Base-by-base conservation (phyloP, 2,113 vertebrate species). In the Menura novaehollandiae region DNA sequence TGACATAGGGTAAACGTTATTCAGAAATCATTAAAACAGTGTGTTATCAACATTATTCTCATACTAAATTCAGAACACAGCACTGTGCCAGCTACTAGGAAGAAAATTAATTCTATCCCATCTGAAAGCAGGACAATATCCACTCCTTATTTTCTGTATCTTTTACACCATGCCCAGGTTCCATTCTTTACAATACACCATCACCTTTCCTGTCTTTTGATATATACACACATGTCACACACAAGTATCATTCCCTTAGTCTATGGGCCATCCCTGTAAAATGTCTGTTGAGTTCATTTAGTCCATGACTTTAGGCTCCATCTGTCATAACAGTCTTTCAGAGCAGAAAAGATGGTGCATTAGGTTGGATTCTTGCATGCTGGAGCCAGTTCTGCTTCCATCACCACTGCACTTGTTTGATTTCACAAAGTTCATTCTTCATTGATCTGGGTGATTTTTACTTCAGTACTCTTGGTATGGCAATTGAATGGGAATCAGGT, bases 141-240 rank as follows among this genome's bases (percentile, higher is more conserved):
- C 21, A 18, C 12, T 43, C 13, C 13, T 47, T 79, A 21, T 56
- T 64, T 72, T 43, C 22, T 72, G 3, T 43, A 10, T 56, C 30
- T 32, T 56, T 35, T 35, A 26, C 23, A 30, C 53, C 16, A 35
- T 26, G 33, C 9, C 19, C 43, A 35, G 13, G 16, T 56, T 72
- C 58, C 19, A 6, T 41, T 17, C 30, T 72, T 64, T 49, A 15
- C 21, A 72, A 19, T 41, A 12, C n/a, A 35, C 24, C 21, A 18
- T 64, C 62, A 56, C 17, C 14, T 56, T 43, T 64, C 14, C 17
- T 72, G 17, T 64, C 35, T 56, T 72, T 32, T 64, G 17, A 19
- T 43, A 22, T 2, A 21, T 28, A 24, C 1, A 1, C 10, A 39
- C 6, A 11, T 3, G 24, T 39, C 24, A 35, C 6, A 9, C 24